These are phyloP conservation scores for Cryptoblepharus egeriae DNA, from an alignment of 2,797 vertebrate genomes.

Conservation along the genomic window DNA sequence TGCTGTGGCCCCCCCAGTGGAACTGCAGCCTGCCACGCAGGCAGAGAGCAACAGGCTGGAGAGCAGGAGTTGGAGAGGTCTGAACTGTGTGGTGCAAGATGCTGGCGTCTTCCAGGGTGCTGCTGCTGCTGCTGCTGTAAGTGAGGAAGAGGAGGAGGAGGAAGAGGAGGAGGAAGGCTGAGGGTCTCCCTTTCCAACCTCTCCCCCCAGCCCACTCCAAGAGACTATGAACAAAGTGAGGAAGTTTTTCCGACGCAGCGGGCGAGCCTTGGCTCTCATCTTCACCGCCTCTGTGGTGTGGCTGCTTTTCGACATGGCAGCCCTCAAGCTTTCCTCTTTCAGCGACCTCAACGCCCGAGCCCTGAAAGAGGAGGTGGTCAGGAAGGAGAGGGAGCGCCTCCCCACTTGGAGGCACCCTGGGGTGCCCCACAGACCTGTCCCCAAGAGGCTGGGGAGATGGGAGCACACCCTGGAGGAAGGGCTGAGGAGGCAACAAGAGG, in stretches of 20 bases:
- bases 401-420: neutral
- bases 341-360: conserved; percentile 80
- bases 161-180: conserved; percentile 37
- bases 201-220: too few species aligned
- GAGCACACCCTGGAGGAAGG: too few species aligned
- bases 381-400: conserved; percentile 58
- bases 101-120: conserved; percentile 45
- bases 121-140: neutral
- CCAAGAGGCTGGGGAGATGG: conserved; percentile 1
- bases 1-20: too few species aligned
- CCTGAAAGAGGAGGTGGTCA: conserved; percentile 74
- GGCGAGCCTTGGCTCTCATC: conserved; percentile 87
- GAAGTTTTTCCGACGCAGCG: conserved; percentile 89
- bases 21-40: conserved; percentile 75
- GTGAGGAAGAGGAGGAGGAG: conserved; percentile 52
- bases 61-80: conserved; percentile 38
- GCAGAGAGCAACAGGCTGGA: conserved; percentile 68
- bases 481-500: too few species aligned
- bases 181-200: too few species aligned
- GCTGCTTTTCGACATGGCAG: conserved; percentile 95
- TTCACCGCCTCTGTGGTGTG: conserved; percentile 91
- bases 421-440: too few species aligned
- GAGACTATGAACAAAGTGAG: conserved; percentile 79
- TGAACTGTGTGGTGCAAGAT: conserved; percentile 33
- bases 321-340: conserved; percentile 89